Base-by-base conservation (phyloP, 2,113 vertebrate genomes). In the Hippoglossus stenolepis region DNA sequence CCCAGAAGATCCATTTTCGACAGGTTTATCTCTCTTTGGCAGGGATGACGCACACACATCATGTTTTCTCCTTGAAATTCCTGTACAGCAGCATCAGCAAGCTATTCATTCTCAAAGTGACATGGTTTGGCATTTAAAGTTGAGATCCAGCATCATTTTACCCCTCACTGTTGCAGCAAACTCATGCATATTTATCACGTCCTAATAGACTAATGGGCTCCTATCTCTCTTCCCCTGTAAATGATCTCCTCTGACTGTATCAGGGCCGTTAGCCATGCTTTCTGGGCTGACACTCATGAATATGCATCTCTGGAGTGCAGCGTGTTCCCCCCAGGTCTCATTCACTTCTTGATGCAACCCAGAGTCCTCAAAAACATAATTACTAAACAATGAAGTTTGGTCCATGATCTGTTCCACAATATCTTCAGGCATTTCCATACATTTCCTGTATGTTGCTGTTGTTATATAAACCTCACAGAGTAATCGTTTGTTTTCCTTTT, bases 161-260 rank as follows among this genome's bases (percentile, higher is more conserved):
- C 35, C 51, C 43, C 80, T 66, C 51, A 81, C 56, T 62, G 66
- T 73, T 84, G 69, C 26, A 56, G 59, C 74, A 83, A 71, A 63
- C 71, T 81, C 71, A 83, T 92, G 70, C 84, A 84, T 89, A 88
- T 89, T 79, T 51, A 88, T 83, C 26, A 65, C 1, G 0, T 45
- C 35, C 51, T 83, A 74, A 75, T 77, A 70, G 57, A 82, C 65
- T 77, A 69, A 85, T 70, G 38, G 79, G 75, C 74, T 85, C 70
- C 71, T 53, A 63, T 86, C 79, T 77, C 78, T 64, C 18, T 58
- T 24, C 43, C 54, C 53, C 71, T 74, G 76, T 82, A 70, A 78
- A 75, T 82, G 72, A 86, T 84, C 82, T 84, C 53, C 57, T 63
- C 73, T 45, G 45, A 72, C 73, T 67, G 62, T 65, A 81, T 60